These are phyloP conservation scores for Dromius quadrimaculatus DNA, from an alignment of 2,888 invertebrate species.

Conservation along the genomic window DNA sequence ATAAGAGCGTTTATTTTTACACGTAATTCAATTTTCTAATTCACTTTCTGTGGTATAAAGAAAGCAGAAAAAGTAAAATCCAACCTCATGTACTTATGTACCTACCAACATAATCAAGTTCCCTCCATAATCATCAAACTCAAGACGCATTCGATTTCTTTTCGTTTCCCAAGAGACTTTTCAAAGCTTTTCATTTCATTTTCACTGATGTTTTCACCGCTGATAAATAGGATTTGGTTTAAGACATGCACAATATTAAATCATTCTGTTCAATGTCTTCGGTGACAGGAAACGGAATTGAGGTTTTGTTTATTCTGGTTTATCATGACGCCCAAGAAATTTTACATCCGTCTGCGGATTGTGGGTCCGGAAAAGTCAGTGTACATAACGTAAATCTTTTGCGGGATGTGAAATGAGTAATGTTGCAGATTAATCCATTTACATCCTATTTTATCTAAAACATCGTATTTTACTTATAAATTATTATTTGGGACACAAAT, in stretches of 20 bases:
- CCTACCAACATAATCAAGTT: slow-evolving; percentile 3
- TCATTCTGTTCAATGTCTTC: slow-evolving; percentile 4
- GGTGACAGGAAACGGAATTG: slow-evolving; percentile 16
- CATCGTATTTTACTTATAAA: too few relatives aligned
- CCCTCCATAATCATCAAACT: slow-evolving; percentile 2
- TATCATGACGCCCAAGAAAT: slow-evolving; percentile 20
- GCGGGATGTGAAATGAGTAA: slow-evolving; percentile 7
- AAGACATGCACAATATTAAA: slow-evolving; percentile 35
- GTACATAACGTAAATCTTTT: slow-evolving; percentile 5
- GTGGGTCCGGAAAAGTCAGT: not conserved
- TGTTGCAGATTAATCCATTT: slow-evolving; percentile 15
- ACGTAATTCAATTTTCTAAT: too few relatives aligned
- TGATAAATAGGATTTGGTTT: slow-evolving; percentile 33
- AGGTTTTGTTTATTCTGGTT: slow-evolving; percentile 19
- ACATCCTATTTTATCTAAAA: too few relatives aligned
- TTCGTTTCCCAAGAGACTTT: not conserved
- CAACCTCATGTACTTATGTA: slow-evolving; percentile 9
- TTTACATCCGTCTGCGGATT: slow-evolving; percentile 25
- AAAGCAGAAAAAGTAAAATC: not conserved
- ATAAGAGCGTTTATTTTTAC: too few relatives aligned
- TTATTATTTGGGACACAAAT: too few relatives aligned
- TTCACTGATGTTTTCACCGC: slow-evolving; percentile 25
- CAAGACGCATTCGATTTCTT: slow-evolving; percentile 1
- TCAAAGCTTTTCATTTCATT: slow-evolving; percentile 26
- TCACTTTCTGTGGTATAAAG: too few relatives aligned